Percentiles rank a stretch among this genome's conserved stretches.
Evolutionary conservation across 2,797 vertebrate species (phyloP).

Genomic region (Trematomus bernacchii): DNA sequence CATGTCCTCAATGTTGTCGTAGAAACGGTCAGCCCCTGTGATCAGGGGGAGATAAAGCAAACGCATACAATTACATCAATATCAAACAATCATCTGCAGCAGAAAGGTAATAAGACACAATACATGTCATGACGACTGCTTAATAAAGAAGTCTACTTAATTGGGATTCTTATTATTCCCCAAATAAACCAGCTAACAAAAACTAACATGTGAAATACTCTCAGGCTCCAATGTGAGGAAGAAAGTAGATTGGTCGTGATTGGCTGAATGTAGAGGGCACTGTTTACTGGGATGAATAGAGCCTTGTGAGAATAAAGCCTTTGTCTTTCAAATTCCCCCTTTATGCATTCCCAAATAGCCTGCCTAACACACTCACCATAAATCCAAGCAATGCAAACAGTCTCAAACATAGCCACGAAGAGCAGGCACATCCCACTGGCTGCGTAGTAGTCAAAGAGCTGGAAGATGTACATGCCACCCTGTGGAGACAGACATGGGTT

Average conservation of each 20-base stretch:
- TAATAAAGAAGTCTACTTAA: background rate
- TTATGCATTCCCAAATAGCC: conserved; percentile 4
- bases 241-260: conserved; percentile 7
- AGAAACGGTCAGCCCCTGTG: conserved; percentile 93
- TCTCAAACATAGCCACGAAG: conserved; percentile 96
- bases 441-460: conserved; percentile 97
- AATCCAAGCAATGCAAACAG: conserved; percentile 93
- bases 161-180: background rate
- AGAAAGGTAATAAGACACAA: conserved; percentile 1
- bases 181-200: background rate
- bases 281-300: conserved; percentile 13
- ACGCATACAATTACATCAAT: background rate
- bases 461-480: conserved; percentile 98
- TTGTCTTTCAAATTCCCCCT: conserved; percentile 22
- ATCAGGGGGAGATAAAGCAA: conserved; percentile 22
- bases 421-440: conserved; percentile 97
- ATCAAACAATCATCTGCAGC: background rate
- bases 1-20: conserved; percentile 97
- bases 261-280: conserved; percentile 2
- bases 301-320: conserved; percentile 22
- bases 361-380: conserved; percentile 89
- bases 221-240: background rate
- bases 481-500: conserved; percentile 69
- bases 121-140: background rate
- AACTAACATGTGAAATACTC: background rate